Percentiles rank a stretch among this genome's conserved stretches.
Conservation (phyloP, 2,888 invertebrate species). For the Synergus gifuensis region DNA sequence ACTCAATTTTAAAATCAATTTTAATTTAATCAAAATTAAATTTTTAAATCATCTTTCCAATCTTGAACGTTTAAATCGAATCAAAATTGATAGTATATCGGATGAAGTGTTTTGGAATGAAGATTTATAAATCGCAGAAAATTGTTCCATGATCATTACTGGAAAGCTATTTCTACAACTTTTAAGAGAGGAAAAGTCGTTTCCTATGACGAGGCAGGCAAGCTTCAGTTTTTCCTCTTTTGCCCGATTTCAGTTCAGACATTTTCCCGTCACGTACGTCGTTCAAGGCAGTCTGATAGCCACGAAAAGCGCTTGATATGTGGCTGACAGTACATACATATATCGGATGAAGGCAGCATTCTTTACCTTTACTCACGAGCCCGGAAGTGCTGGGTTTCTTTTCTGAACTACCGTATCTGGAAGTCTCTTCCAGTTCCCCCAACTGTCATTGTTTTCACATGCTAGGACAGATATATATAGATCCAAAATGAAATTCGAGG, state of each 20-base stretch:
- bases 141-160: constrained; percentile 6
- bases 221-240: constrained; percentile 12
- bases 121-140: constrained; percentile 6
- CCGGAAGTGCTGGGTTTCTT: constrained; percentile 21
- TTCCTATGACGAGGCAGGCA: neutral
- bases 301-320: constrained; percentile 11
- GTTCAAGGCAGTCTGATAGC: neutral
- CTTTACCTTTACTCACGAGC: neutral
- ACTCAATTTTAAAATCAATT: neutral
- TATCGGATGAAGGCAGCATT: constrained; percentile 14
- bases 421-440: neutral
- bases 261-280: constrained; percentile 40
- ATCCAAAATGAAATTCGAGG: constrained; percentile 12
- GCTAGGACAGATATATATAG: neutral
- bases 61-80: neutral
- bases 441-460: constrained; percentile 29
- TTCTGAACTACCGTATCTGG: constrained; percentile 11
- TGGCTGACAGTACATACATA: constrained; percentile 20
- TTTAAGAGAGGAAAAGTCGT: neutral
- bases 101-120: neutral
- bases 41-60: neutral
- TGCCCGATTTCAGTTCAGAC: constrained; percentile 15
- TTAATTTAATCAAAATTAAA: no score
- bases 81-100: neutral
- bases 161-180: neutral